phyloP scores from a whole-genome alignment of 2,888 invertebrate species.

The Cheiracanthium punctorium region DNA sequence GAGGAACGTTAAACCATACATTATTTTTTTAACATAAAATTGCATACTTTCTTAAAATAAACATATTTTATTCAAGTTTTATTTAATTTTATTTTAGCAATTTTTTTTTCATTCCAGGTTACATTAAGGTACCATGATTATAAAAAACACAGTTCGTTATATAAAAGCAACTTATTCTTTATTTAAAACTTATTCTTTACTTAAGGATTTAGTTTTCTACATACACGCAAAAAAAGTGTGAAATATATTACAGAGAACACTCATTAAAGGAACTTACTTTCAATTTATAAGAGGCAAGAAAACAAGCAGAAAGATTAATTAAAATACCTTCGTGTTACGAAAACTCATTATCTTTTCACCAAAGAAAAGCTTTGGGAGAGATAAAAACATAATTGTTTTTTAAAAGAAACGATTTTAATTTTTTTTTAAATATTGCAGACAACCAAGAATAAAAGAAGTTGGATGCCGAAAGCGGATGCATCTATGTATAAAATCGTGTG shows the following conservation, averaged over 20 bases:
- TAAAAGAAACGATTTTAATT: neutral
- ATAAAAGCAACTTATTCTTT: neutral
- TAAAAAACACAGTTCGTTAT: neutral
- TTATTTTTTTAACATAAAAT: no score
- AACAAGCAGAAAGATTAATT: neutral
- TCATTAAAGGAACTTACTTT: conserved; percentile 5
- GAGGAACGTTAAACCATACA: no score
- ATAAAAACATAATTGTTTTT: conserved; percentile 15
- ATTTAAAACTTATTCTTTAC: neutral
- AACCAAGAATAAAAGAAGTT: neutral
- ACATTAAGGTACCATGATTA: neutral
- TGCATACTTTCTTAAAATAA: no score
- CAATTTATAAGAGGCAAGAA: neutral
- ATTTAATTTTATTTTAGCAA: neutral
- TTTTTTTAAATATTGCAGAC: neutral
- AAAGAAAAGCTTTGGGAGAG: neutral
- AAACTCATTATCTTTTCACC: conserved; percentile 6
- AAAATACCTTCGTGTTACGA: neutral
- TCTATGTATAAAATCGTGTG: neutral
- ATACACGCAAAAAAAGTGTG: neutral
- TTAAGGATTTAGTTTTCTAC: neutral
- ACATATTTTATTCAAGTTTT: no score
- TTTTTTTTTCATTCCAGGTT: neutral
- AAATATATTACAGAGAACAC: neutral
- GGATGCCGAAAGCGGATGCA: neutral